Base-by-base conservation (phyloP, 2,888 invertebrate genomes). In the Cosmia trapezina region DNA sequence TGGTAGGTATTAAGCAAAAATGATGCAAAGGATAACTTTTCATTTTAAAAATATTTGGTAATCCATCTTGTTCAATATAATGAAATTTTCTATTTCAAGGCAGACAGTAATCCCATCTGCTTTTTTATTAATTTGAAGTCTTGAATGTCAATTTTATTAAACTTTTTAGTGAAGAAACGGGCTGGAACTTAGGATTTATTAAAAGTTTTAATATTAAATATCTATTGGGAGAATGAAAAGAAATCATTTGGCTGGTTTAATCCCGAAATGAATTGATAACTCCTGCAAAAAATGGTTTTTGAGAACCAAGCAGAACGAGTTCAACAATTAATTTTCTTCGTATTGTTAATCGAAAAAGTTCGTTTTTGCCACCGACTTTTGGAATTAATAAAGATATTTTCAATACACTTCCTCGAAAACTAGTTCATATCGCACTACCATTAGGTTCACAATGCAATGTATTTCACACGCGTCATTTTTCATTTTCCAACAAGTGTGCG, bases 51-150 rank as follows among this genome's bases (percentile, higher is more conserved):
- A 6, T 51, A 41, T 60, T 62, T 43, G 41, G 33, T 67, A 60
- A 80, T 76, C 49, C 28, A 63, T 72, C 68, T 80, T 80, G 51
- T 60, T 77, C 12, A 80, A 59, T 53, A 1, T 51, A 47, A 63
- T 54, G 49, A 69, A 49, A 78, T 78, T 71, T 59, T 61, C 14
- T 59, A 47, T 57, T 54, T 37, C n/a, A 56, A 12, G 6, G 7
- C n/a, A 53, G 22, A 33, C 54, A 43, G 5, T 43, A 70, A 67
- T 64, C 17, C 22, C 43, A 43, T 70, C 56, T 56, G 11, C 37
- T 59, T 78, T 72, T 51, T 64, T 66, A 70, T 49, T 70, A 37
- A 72, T 71, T 79, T 22, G 19, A 45, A 53, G n/a, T 64, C 22
- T 64, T 56, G 64, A 54, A 64, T 49, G 43, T 51, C 12, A 71